phyloP scores from a whole-genome alignment of 2,797 vertebrate species.

The Nannoperca obscura region DNA sequence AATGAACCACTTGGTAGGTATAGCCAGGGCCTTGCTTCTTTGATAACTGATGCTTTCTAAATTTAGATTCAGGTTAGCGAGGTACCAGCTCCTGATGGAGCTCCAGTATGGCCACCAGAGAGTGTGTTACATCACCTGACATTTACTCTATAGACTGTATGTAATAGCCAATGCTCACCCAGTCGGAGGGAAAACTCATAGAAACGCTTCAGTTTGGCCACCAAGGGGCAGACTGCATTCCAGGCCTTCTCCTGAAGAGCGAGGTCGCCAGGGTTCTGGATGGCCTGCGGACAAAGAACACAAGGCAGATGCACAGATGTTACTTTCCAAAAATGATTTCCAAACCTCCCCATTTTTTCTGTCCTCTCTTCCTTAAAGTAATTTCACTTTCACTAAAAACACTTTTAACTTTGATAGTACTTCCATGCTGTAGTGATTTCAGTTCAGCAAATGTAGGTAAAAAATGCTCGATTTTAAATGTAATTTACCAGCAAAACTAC shows the following conservation, averaged over 20 bases:
- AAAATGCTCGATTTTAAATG: background rate
- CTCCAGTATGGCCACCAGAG: conserved; percentile 12
- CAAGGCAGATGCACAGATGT: conserved; percentile 53
- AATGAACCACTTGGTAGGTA: background rate
- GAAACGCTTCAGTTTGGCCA: conserved; percentile 93
- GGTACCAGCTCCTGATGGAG: conserved; percentile 8
- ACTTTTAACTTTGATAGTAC: conserved; percentile 10
- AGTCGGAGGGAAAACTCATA: conserved; percentile 93
- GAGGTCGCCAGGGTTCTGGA: conserved; percentile 91
- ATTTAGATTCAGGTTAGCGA: conserved; percentile 8
- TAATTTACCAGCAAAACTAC: background rate
- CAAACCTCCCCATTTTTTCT: conserved; percentile 3
- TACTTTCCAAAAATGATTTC: conserved; percentile 29
- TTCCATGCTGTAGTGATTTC: background rate
- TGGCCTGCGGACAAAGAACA: conserved; percentile 83
- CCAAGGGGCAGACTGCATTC: conserved; percentile 93
- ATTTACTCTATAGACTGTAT: background rate
- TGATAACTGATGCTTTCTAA: conserved; percentile 14
- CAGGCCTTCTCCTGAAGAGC: conserved; percentile 93
- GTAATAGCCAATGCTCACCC: conserved; percentile 79
- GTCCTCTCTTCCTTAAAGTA: background rate
- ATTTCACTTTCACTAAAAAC: conserved; percentile 24
- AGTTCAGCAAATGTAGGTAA: background rate
- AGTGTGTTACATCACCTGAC: conserved; percentile 23
- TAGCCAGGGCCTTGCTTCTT: background rate